A percentile compares a stretch with the other conserved stretches of the same genome.
These are phyloP conservation scores for Diplodus puntazzo DNA, from an alignment of 2,797 vertebrate species.

Conservation along the genomic window DNA sequence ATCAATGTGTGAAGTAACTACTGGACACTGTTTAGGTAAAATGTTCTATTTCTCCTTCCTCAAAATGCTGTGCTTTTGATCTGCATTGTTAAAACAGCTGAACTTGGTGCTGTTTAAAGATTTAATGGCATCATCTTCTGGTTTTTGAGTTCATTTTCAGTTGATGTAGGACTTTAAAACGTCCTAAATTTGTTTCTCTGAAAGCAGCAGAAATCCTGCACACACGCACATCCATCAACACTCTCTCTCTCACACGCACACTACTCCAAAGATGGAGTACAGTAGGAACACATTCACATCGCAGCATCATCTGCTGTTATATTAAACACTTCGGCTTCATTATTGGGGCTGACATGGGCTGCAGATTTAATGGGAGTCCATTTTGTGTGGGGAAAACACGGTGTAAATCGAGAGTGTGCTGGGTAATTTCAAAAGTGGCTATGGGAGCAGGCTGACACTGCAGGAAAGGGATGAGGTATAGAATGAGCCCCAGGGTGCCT, in stretches of 20 bases:
- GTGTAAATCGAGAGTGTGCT: constrained; percentile 66
- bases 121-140: neutral
- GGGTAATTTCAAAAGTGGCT: constrained; percentile 67
- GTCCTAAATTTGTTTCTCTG: neutral
- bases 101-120: neutral
- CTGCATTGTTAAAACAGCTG: neutral
- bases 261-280: constrained; percentile 16
- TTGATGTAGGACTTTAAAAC: neutral
- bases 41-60: too few relatives aligned
- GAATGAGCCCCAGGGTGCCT: constrained; percentile 60
- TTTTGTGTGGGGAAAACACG: constrained; percentile 45
- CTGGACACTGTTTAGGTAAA: too few relatives aligned
- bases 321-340: constrained; percentile 49
- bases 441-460: constrained; percentile 69
- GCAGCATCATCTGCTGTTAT: constrained; percentile 38
- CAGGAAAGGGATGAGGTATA: constrained; percentile 76
- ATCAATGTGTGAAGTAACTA: too few relatives aligned
- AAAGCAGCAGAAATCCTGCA: neutral
- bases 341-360: constrained; percentile 29
- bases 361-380: constrained; percentile 58
- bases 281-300: neutral
- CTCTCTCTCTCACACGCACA: neutral
- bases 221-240: neutral
- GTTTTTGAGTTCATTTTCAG: neutral
- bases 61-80: too few relatives aligned